Conservation (phyloP, 2,888 invertebrate genomes). For the Seladonia tumulorum region DNA sequence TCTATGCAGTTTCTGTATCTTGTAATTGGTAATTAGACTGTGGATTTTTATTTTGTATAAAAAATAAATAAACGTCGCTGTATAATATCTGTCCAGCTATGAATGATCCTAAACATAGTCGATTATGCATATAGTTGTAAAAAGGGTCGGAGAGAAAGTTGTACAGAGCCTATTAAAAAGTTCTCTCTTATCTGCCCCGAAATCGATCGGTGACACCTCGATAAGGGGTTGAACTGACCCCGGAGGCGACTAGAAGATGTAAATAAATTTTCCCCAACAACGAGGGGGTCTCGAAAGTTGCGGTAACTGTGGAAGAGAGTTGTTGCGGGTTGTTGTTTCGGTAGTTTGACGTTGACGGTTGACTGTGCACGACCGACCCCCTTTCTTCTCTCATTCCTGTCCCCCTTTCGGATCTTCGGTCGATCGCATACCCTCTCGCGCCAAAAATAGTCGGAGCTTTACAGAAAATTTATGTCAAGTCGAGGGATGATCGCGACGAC, state of each 20-base stretch:
- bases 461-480: conserved; percentile 79
- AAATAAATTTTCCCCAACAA: neutral
- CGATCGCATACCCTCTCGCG: conserved; percentile 28
- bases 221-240: neutral
- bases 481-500: conserved; percentile 69
- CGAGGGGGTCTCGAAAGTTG: neutral
- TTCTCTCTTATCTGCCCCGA: neutral
- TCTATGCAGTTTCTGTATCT: no score
- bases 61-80: no score
- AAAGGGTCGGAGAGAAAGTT: neutral
- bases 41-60: no score
- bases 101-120: no score
- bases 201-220: neutral
- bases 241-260: neutral
- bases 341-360: conserved; percentile 31
- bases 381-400: neutral
- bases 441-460: conserved; percentile 76
- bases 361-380: conserved; percentile 24
- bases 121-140: no score
- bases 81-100: no score
- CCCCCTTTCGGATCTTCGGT: conserved; percentile 29
- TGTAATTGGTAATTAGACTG: no score
- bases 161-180: neutral
- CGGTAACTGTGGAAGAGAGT: neutral
- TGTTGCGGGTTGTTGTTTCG: conserved; percentile 9